Percentiles rank a stretch among this genome's conserved stretches.
Conservation (phyloP, 2,113 vertebrate genomes). For the Takifugu bimaculatus region DNA sequence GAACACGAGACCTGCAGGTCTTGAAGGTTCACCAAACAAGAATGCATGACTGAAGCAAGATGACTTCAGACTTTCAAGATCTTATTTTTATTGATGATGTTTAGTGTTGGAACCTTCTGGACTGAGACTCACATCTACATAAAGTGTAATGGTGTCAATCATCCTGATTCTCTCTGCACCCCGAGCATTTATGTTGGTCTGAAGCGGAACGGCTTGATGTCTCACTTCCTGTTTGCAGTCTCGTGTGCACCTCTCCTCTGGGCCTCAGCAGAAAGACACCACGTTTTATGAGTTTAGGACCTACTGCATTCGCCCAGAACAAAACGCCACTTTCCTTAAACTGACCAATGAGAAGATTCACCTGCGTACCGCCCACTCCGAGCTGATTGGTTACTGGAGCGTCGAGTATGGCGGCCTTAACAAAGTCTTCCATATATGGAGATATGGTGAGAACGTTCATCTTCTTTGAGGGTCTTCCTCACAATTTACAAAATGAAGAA, state of each 20-base stretch:
- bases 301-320: slow-evolving; percentile 80
- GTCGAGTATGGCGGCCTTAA: slow-evolving; percentile 87
- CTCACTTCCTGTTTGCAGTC: slow-evolving; percentile 30
- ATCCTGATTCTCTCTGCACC: too few species aligned
- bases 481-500: background rate
- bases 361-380: slow-evolving; percentile 82
- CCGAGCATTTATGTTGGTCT: too few species aligned
- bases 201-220: background rate
- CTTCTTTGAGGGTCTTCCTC: background rate
- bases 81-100: too few species aligned
- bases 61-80: too few species aligned
- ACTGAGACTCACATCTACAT: too few species aligned
- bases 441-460: slow-evolving; percentile 73
- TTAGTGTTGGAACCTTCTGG: too few species aligned
- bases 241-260: slow-evolving; percentile 67
- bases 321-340: slow-evolving; percentile 81
- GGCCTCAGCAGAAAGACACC: slow-evolving; percentile 72
- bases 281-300: slow-evolving; percentile 90
- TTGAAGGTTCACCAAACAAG: too few species aligned
- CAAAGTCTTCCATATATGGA: slow-evolving; percentile 90
- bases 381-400: slow-evolving; percentile 87
- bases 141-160: too few species aligned
- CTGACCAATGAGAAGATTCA: slow-evolving; percentile 78
- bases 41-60: too few species aligned
- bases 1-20: too few species aligned